A percentile compares a stretch with the other conserved stretches of the same genome.
These are phyloP conservation scores for Arctia plantaginis DNA, from an alignment of 2,888 invertebrate species.

Conservation along the genomic window DNA sequence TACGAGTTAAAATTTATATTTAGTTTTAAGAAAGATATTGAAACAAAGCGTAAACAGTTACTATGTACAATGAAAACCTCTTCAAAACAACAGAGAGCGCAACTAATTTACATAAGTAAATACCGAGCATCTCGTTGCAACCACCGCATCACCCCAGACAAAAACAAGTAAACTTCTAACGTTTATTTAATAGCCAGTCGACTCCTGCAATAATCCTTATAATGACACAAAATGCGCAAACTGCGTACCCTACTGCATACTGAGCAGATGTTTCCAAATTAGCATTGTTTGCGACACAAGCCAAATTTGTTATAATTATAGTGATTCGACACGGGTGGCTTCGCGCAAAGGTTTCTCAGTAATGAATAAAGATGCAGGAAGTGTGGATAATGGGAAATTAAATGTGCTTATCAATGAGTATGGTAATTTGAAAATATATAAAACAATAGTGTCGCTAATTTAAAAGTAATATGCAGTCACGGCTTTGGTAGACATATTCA, in stretches of 20 bases:
- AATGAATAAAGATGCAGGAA: constrained; percentile 36
- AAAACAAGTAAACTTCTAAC: constrained; percentile 74
- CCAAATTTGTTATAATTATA: constrained; percentile 73
- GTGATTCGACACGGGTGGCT: constrained; percentile 46
- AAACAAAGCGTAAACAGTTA: neutral
- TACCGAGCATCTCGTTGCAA: constrained; percentile 33
- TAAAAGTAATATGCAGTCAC: neutral
- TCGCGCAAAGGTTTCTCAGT: constrained; percentile 26
- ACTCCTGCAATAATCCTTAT: constrained; percentile 76
- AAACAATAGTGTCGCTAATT: neutral
- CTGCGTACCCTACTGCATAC: constrained; percentile 70
- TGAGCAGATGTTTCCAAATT: constrained; percentile 77
- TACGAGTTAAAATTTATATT: neutral
- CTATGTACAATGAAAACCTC: constrained; percentile 36
- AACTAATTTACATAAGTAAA: constrained; percentile 48
- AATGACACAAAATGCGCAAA: constrained; percentile 62
- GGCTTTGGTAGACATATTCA: neutral
- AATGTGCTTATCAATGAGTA: constrained; percentile 19
- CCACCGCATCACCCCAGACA: constrained; percentile 58
- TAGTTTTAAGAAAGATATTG: neutral
- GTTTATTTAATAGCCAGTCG: constrained; percentile 77
- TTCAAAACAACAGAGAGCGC: constrained; percentile 32
- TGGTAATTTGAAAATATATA: constrained; percentile 9
- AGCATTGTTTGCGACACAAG: constrained; percentile 74
- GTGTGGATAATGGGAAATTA: constrained; percentile 26